Conservation (phyloP, 2,888 invertebrate species). For the Patella pellucida region DNA sequence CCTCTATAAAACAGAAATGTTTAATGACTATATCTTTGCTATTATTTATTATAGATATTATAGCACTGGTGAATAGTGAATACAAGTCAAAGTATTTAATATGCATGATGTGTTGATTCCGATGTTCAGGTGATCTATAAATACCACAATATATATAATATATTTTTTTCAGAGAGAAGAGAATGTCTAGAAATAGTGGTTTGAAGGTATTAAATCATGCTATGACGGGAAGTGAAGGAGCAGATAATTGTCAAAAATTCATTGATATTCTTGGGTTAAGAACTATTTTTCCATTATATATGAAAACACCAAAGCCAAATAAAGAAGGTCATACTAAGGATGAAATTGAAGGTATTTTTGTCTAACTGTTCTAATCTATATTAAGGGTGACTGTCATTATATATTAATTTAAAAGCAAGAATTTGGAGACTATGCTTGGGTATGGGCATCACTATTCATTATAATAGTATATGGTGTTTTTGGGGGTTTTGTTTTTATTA, state of each 20-base stretch:
- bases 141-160: neutral
- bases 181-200: constrained; percentile 87
- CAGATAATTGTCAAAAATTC: constrained; percentile 93
- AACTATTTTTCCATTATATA: constrained; percentile 97
- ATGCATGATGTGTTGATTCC: too few relatives aligned
- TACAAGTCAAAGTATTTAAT: too few relatives aligned
- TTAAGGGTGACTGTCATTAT: too few relatives aligned
- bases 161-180: constrained; percentile 84
- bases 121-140: neutral
- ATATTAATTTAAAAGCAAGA: too few relatives aligned
- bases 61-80: too few relatives aligned
- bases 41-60: too few relatives aligned
- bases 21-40: neutral
- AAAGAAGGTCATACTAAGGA: constrained; percentile 74
- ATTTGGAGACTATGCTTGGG: neutral
- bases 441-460: neutral
- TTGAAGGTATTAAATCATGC: constrained; percentile 98
- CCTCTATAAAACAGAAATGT: too few relatives aligned
- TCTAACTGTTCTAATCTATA: too few relatives aligned
- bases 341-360: constrained; percentile 84
- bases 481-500: neutral
- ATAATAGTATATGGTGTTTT: neutral
- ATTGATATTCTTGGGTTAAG: constrained; percentile 95
- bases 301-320: constrained; percentile 93
- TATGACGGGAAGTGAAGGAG: constrained; percentile 92